phyloP scores from a whole-genome alignment of 2,888 invertebrate species.

The Diaphora mendica region DNA sequence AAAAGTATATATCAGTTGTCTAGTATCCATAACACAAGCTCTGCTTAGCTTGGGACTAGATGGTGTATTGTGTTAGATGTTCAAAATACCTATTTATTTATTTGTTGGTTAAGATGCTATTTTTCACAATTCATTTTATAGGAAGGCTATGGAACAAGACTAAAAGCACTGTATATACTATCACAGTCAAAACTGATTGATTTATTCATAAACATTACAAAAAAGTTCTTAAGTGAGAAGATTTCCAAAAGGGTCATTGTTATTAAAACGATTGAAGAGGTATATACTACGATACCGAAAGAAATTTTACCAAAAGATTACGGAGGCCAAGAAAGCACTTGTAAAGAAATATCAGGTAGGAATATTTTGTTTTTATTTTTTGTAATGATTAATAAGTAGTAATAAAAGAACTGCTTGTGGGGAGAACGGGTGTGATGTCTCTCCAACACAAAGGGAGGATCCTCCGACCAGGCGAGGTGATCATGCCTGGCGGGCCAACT shows the following conservation, averaged over 20 bases:
- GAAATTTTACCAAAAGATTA: conserved; percentile 62
- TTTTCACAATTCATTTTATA: conserved; percentile 20
- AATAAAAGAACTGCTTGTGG: no score
- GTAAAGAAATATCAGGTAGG: conserved; percentile 9
- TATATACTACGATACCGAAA: conserved; percentile 52
- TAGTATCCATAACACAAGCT: no score
- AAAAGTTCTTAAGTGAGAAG: conserved; percentile 49
- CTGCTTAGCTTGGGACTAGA: no score
- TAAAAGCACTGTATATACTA: conserved; percentile 63
- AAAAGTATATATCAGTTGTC: no score
- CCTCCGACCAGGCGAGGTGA: no score
- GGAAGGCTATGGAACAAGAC: conserved; percentile 59
- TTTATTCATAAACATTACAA: conserved; percentile 63
- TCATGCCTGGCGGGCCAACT: no score
- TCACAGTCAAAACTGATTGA: conserved; percentile 68
- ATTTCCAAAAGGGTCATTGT: conserved; percentile 35
- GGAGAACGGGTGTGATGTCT: no score
- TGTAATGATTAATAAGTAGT: no score
- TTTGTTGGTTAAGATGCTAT: no score
- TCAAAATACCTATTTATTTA: no score
- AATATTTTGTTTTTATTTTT: neutral
- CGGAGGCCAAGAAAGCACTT: conserved; percentile 50
- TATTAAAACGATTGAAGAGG: conserved; percentile 43
- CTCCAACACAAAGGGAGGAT: no score
- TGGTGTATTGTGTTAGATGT: no score